Percentiles rank a stretch among this genome's conserved stretches.
Conservation (phyloP, 1,140 invertebrate species). For the Ganaspis sp. region DNA sequence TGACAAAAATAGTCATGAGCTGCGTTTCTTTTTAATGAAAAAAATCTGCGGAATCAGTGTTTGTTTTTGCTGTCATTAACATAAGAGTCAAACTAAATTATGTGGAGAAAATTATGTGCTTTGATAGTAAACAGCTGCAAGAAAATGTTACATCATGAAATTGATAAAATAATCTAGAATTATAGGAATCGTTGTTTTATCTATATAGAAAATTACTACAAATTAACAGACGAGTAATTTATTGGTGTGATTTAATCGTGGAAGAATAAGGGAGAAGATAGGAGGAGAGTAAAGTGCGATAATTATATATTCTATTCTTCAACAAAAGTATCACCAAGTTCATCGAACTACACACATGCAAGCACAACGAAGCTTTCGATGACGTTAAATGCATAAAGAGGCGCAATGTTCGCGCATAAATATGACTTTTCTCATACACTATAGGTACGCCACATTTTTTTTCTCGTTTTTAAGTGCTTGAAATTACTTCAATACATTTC, state of each 20-base stretch:
- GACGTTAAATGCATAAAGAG: background rate
- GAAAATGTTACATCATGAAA: background rate
- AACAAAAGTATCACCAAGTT: slow-evolving; percentile 20
- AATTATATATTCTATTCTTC: slow-evolving; percentile 5
- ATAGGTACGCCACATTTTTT: too few species aligned
- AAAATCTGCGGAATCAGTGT: too few species aligned
- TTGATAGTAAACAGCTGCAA: background rate
- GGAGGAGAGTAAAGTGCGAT: background rate
- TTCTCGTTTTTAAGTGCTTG: too few species aligned
- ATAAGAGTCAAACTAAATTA: too few species aligned
- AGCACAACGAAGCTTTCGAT: slow-evolving; percentile 2
- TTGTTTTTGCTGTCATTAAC: too few species aligned
- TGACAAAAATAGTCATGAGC: too few species aligned
- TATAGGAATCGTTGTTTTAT: background rate
- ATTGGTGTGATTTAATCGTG: slow-evolving; percentile 6
- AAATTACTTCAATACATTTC: too few species aligned
- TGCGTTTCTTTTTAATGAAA: too few species aligned
- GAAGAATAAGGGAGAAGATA: background rate
- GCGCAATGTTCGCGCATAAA: background rate
- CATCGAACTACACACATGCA: slow-evolving; percentile 23
- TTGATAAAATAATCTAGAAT: background rate
- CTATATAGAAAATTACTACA: slow-evolving; percentile 8
- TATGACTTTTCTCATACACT: background rate
- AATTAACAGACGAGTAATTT: slow-evolving; percentile 1
- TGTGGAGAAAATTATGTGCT: too few species aligned